Conservation (phyloP, 2,888 invertebrate genomes). For the Rhagonycha fulva region DNA sequence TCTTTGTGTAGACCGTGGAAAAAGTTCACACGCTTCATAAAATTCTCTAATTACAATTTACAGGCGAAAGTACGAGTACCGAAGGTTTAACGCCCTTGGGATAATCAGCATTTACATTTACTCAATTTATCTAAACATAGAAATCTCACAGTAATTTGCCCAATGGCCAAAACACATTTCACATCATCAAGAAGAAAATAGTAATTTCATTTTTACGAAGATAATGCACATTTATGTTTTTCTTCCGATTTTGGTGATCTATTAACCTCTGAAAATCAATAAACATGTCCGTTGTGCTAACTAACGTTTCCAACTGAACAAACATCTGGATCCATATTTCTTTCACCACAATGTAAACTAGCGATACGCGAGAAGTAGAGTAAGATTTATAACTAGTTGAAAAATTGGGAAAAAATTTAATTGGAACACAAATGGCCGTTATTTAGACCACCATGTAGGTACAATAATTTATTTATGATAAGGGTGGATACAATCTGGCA, state of each 20-base stretch:
- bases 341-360: not conserved
- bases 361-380: not conserved
- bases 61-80: constrained; percentile 6
- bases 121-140: constrained; percentile 1
- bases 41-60: constrained; percentile 9
- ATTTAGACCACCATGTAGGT: not conserved
- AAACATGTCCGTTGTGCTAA: not conserved
- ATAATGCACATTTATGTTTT: not conserved
- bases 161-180: not conserved
- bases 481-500: too few species aligned
- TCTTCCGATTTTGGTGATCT: not conserved
- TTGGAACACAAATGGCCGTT: not conserved
- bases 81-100: constrained; percentile 7
- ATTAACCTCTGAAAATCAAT: not conserved
- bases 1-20: constrained; percentile 6
- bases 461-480: not conserved
- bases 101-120: not conserved
- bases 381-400: not conserved
- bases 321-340: not conserved
- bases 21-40: constrained; percentile 15
- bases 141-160: not conserved
- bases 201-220: not conserved
- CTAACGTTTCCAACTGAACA: not conserved
- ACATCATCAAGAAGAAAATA: not conserved
- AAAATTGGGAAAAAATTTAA: not conserved